Base-by-base conservation (phyloP, 1,140 invertebrate genomes). In the Drosophila truncata region DNA sequence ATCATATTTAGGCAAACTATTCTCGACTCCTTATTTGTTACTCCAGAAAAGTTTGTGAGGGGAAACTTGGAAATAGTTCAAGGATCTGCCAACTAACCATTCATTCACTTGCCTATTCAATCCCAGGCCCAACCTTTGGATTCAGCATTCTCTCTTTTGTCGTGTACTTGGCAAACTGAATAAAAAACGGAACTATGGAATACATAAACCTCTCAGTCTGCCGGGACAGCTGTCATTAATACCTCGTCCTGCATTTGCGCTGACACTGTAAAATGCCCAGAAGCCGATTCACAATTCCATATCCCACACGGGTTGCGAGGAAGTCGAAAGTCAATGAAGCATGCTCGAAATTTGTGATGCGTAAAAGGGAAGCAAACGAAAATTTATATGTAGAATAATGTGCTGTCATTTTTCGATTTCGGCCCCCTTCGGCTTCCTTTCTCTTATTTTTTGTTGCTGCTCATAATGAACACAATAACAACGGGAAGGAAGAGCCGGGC, bases 321-420 rank as follows among this genome's bases (percentile, higher is more conserved):
- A 80, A 79, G 74, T 91, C 67, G 44, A 83, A 90, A 88, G 49
- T 90, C 84, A 90, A 81, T 85, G 84, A 88, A 90, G 81, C 85
- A 85, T 85, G 86, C 52, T 69, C 54, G 74, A 75, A 85, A 75
- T 80, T 81, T 78, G 46, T 80, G 81, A 88, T 78, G 81, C 84
- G 84, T 91, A 46, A 90, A 82, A 59, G 60, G 49, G 63, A 75
- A 46, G 44, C 76, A 73, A 54, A 63, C 57, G 60, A 75, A 82
- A 80, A 57, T 80, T 61, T 78, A 55, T 69, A 81, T 67, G 37
- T 60, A 76, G 71, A 54, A 73, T 73, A 80, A 80, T 71, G 67
- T 82, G 54, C 71, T 81, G 78, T 77, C 72, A 81, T 81, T 81
- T 81, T 73, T 73, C 70, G 70, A 72, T 72, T 72, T 50, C 14